Conservation (phyloP, 2,888 invertebrate genomes). For the Phoronis australis region DNA sequence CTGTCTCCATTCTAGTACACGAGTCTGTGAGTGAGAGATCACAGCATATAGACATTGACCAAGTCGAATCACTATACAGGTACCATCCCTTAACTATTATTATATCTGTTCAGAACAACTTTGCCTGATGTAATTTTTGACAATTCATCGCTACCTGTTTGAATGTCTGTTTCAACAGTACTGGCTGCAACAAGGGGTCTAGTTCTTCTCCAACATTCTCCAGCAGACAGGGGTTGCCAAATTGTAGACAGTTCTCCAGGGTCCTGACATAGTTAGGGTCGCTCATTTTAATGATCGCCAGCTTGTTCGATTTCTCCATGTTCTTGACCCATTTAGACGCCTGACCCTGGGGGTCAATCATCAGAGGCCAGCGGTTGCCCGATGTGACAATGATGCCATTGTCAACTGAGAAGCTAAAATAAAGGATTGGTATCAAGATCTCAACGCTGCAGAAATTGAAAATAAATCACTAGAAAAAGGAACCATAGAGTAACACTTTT, state of each 20-base stretch:
- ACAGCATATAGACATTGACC: no score
- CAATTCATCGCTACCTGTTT: slow-evolving; percentile 71
- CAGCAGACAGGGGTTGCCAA: slow-evolving; percentile 61
- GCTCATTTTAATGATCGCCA: slow-evolving; percentile 76
- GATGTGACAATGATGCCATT: slow-evolving; percentile 48
- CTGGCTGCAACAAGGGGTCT: slow-evolving; percentile 66
- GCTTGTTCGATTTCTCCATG: slow-evolving; percentile 77
- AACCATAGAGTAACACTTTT: no score
- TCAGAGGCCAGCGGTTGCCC: slow-evolving; percentile 51
- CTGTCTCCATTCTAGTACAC: no score
- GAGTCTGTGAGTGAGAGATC: no score
- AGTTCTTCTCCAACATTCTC: slow-evolving; percentile 70
- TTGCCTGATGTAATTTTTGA: no score
- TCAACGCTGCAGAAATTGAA: no score
- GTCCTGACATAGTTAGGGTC: slow-evolving; percentile 75
- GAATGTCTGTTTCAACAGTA: slow-evolving; percentile 74
- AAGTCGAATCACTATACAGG: no score
- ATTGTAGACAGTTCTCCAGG: slow-evolving; percentile 70
- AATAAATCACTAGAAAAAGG: no score
- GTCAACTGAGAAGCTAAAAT: slow-evolving; percentile 47
- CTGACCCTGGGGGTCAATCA: slow-evolving; percentile 62
- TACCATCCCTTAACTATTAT: no score
- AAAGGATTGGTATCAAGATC: no score
- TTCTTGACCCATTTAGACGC: slow-evolving; percentile 94
- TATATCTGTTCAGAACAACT: no score